Evolutionary conservation across 2,888 invertebrate species (phyloP).

Genomic region (Hoplodrina ambigua): DNA sequence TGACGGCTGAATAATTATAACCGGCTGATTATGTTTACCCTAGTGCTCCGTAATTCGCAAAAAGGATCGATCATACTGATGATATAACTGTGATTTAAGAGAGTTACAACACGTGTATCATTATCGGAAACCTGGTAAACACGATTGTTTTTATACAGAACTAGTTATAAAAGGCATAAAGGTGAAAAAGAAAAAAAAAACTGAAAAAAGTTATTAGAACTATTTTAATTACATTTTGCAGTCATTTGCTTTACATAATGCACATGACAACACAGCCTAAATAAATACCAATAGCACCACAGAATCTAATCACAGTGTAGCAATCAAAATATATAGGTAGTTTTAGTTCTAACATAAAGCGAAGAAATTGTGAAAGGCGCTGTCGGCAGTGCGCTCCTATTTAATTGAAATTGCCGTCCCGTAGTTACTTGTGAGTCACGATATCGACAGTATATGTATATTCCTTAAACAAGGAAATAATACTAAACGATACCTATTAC

Average conservation of each 20-base stretch:
- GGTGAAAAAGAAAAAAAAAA: background rate
- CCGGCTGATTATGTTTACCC: slow-evolving; percentile 61
- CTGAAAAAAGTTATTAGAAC: slow-evolving; percentile 1
- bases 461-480: slow-evolving; percentile 59
- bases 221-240: slow-evolving; percentile 5
- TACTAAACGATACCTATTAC: slow-evolving; percentile 53
- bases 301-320: slow-evolving; percentile 42
- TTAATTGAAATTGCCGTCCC: slow-evolving; percentile 55
- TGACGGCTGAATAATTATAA: slow-evolving; percentile 64
- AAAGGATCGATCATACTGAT: slow-evolving; percentile 35
- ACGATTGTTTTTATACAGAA: slow-evolving; percentile 5
- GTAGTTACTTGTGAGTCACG: slow-evolving; percentile 60
- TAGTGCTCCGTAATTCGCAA: slow-evolving; percentile 43
- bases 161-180: background rate
- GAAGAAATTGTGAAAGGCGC: slow-evolving; percentile 65
- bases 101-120: slow-evolving; percentile 37
- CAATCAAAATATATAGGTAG: slow-evolving; percentile 46
- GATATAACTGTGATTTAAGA: slow-evolving; percentile 49
- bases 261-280: slow-evolving; percentile 30
- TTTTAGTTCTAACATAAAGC: slow-evolving; percentile 19
- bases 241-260: slow-evolving; percentile 34
- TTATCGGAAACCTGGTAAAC: slow-evolving; percentile 29
- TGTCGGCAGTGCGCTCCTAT: slow-evolving; percentile 46
- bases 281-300: slow-evolving; percentile 24
- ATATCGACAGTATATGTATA: slow-evolving; percentile 46